A percentile compares a stretch with the other conserved stretches of the same genome.
These are phyloP conservation scores for Galleria mellonella DNA, from an alignment of 1,140 invertebrate species.

Conservation along the genomic window DNA sequence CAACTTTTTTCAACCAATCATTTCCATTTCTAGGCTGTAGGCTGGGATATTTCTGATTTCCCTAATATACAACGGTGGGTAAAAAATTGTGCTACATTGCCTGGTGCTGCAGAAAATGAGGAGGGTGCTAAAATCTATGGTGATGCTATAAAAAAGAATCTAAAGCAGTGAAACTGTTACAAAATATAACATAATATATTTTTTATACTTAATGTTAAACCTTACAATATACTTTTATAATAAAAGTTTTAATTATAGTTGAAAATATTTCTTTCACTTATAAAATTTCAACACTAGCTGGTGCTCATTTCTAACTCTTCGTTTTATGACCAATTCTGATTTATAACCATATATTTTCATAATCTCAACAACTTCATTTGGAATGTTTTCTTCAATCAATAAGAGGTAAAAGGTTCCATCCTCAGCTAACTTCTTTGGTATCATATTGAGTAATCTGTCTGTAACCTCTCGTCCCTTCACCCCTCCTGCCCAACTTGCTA, in stretches of 20 bases:
- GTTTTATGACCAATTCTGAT: constrained; percentile 77
- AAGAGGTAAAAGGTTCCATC: constrained; percentile 90
- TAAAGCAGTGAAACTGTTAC: constrained; percentile 45
- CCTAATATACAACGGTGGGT: constrained; percentile 80
- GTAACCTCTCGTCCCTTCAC: constrained; percentile 85
- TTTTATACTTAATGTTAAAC: constrained; percentile 4
- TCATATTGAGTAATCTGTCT: constrained; percentile 81
- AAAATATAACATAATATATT: neutral
- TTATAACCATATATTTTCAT: constrained; percentile 77
- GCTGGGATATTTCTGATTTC: constrained; percentile 79
- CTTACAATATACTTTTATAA: constrained; percentile 3
- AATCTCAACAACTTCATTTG: constrained; percentile 80
- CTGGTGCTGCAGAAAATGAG: constrained; percentile 73
- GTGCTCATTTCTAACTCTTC: constrained; percentile 83
- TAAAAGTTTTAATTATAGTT: constrained; percentile 12
- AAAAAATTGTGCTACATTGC: constrained; percentile 73
- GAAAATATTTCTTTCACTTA: constrained; percentile 18
- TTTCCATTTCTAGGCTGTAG: constrained; percentile 78
- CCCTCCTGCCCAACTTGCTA: constrained; percentile 91
- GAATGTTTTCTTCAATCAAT: constrained; percentile 90
- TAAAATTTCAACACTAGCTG: constrained; percentile 79
- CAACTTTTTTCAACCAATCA: too few species aligned
- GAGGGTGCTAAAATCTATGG: constrained; percentile 74
- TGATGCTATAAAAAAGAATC: constrained; percentile 71
- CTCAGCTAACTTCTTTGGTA: constrained; percentile 81